Evolutionary conservation across 2,888 invertebrate species (phyloP), one percentile per base, ranked within the genome.

Genomic region (Pyrocoelia pectoralis): DNA sequence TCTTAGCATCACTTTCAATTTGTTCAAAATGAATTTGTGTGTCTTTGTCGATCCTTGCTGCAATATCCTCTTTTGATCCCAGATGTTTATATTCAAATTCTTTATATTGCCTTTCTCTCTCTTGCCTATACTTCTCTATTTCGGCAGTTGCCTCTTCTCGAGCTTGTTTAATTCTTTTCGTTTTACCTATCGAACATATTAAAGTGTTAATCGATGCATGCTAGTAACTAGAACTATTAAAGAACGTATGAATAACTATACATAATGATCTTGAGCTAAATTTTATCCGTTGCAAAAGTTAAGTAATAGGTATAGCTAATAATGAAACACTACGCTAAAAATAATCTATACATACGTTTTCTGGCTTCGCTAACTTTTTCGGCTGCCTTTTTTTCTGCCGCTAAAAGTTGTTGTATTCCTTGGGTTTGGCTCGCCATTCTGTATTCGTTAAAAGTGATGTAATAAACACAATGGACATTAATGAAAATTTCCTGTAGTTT

Each of bases 341-440:
- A 33, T 33, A 33, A n/a, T n/a, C 33, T 6, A 33, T 50, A 79
- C 81, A 81, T 72, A 82, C 82, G 79, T 79, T 81, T 82, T 71
- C 81, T 75, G 15, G 82, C 82, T 71, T 82, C 82, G 10, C 79
- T 74, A 9, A 82, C 82, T 72, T 81, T 82, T 73, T 82, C 82
- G 17, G 82, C 81, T 15, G 81, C 82, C 69, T 78, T 78, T 73
- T 82, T 82, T 72, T 82, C 81, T 17, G 81, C 82, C 48, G 79
- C 75, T 71, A 81, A 73, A 57, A 81, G 74, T 70, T 81, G 83
- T 70, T 81, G 82, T 68, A 82, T 82, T 59, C 82, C 82, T 66
- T 81, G 81, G n/a, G 80, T 77, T 72, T 81, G 78, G 70, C 81
- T 79, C 59, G 81, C 78, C 81, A 82, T 79, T 71, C 63, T 65